Evolutionary conservation across 23 tunicate species (phyloP).

Genomic region (Botrylloides violaceus): DNA sequence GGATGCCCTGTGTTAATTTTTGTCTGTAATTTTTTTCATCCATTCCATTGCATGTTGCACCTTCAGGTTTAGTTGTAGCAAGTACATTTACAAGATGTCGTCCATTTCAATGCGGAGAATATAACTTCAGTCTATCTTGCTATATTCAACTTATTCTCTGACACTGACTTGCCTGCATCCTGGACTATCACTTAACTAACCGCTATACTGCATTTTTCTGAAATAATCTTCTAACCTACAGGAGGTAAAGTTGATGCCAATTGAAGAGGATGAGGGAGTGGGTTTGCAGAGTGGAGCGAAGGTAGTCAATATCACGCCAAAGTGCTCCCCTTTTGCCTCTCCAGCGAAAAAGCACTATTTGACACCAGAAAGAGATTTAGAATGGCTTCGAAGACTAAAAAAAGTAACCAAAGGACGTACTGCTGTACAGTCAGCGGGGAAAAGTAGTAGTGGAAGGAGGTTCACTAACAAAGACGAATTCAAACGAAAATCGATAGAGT

Average conservation of each 20-base stretch:
- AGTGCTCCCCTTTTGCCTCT: neutral
- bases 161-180: too few relatives aligned
- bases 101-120: too few relatives aligned
- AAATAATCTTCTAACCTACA: neutral
- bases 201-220: too few relatives aligned
- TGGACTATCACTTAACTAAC: too few relatives aligned
- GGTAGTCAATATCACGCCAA: too few relatives aligned
- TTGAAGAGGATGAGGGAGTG: neutral
- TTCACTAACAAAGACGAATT: constrained; percentile 17
- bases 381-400: constrained; percentile 48
- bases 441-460: constrained; percentile 1
- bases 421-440: constrained; percentile 18
- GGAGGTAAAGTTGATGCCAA: neutral
- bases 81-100: too few relatives aligned
- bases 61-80: too few relatives aligned
- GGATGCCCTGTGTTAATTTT: too few relatives aligned
- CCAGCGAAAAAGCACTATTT: neutral
- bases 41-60: too few relatives aligned
- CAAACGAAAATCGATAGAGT: constrained; percentile 23
- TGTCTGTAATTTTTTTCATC: too few relatives aligned
- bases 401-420: constrained; percentile 35
- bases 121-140: too few relatives aligned
- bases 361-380: constrained; percentile 34
- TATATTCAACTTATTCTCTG: too few relatives aligned
- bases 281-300: neutral